Evolutionary conservation across 2,797 vertebrate genomes (phyloP).

Genomic region (Helicolenus hilgendorfi): DNA sequence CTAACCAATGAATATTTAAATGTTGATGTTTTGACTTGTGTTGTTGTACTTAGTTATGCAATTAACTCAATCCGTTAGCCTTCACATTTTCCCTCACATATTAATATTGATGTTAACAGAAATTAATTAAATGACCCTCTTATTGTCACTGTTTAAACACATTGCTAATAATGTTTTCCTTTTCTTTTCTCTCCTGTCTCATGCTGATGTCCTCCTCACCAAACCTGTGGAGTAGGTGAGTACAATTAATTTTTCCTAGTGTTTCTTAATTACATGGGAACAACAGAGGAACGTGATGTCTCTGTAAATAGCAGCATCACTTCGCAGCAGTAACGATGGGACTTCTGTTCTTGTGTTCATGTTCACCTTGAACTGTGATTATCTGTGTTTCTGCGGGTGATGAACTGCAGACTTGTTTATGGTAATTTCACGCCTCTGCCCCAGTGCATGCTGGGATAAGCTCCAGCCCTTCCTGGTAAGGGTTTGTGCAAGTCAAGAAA

Average conservation of each 20-base stretch:
- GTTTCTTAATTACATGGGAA: neutral
- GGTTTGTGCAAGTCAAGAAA: neutral
- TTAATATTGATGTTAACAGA: neutral
- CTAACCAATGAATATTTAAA: neutral
- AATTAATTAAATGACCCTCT: neutral
- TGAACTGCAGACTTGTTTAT: neutral
- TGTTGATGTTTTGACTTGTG: neutral
- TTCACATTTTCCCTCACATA: neutral
- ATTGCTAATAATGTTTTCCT: neutral
- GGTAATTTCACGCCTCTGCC: neutral
- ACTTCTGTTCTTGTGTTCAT: neutral
- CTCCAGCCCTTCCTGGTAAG: neutral
- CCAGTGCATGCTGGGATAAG: neutral
- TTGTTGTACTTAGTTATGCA: neutral
- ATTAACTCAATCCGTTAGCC: neutral
- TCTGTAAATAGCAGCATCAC: too few species aligned
- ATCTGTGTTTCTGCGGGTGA: neutral
- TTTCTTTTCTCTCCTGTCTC: neutral
- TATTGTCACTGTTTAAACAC: neutral
- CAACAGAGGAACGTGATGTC: too few species aligned
- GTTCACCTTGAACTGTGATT: neutral
- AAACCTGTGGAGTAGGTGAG: constrained; percentile 74
- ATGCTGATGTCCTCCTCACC: constrained; percentile 1
- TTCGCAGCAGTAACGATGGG: too few species aligned
- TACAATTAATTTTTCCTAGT: constrained; percentile 27